phyloP scores from a whole-genome alignment of 2,888 invertebrate species.

The Thyatira batis region DNA sequence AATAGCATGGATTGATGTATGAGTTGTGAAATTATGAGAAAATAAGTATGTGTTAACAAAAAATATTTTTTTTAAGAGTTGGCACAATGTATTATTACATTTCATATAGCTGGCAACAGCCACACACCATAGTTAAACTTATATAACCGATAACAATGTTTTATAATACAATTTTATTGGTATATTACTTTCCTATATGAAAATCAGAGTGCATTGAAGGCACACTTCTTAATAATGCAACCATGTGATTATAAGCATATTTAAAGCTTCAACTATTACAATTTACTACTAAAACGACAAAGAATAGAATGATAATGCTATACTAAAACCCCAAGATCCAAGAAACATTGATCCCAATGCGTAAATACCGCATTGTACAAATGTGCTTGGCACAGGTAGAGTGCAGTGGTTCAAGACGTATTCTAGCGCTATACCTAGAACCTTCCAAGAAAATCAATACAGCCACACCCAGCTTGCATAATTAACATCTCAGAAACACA shows the following conservation, averaged over 20 bases:
- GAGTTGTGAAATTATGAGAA: background rate
- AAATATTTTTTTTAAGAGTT: conserved; percentile 15
- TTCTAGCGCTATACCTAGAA: conserved; percentile 77
- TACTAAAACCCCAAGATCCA: conserved; percentile 14
- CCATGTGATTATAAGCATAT: background rate
- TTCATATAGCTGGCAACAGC: conserved; percentile 43
- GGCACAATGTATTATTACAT: conserved; percentile 29
- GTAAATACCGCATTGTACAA: conserved; percentile 58
- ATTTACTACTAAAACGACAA: background rate
- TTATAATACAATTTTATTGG: conserved; percentile 67
- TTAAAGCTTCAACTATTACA: background rate
- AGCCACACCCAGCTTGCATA: conserved; percentile 82
- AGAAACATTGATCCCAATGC: conserved; percentile 41
- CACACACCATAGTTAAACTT: conserved; percentile 56
- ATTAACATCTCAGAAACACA: conserved; percentile 59
- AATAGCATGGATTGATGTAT: background rate
- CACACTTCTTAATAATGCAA: background rate
- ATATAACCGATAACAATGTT: conserved; percentile 73
- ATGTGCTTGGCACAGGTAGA: conserved; percentile 56
- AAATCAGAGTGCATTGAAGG: conserved; percentile 27
- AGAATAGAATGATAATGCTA: background rate
- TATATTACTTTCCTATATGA: conserved; percentile 45
- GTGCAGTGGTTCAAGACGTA: conserved; percentile 72
- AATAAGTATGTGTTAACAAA: background rate
- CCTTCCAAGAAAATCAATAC: conserved; percentile 82